Evolutionary conservation across 2,797 vertebrate genomes (phyloP).

Genomic region (Sus cebifrons): DNA sequence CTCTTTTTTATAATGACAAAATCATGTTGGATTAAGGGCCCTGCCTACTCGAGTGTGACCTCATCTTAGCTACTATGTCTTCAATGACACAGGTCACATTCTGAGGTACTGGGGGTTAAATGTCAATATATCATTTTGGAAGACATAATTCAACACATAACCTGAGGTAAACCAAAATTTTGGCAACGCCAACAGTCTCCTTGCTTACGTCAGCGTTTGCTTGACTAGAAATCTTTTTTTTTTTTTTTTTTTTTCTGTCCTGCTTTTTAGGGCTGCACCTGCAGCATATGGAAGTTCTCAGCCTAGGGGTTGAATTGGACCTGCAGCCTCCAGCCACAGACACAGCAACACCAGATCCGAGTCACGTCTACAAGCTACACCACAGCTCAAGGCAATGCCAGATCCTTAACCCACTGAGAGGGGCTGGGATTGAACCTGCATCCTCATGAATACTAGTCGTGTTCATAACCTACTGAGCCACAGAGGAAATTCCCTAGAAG

Average conservation of each 20-base stretch:
- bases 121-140: background rate
- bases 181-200: background rate
- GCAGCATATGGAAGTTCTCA: too few relatives aligned
- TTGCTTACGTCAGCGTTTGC: background rate
- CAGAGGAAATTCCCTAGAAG: background rate
- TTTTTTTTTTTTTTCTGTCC: too few relatives aligned
- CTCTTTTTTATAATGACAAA: background rate
- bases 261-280: too few relatives aligned
- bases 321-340: too few relatives aligned
- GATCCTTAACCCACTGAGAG: too few relatives aligned
- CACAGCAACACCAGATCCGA: too few relatives aligned
- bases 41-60: background rate
- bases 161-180: background rate
- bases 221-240: background rate
- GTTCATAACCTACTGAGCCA: too few relatives aligned
- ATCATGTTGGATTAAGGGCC: background rate
- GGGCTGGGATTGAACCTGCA: too few relatives aligned
- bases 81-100: background rate
- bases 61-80: background rate
- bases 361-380: too few relatives aligned
- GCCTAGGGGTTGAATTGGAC: too few relatives aligned
- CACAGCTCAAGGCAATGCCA: too few relatives aligned
- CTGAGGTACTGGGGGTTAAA: background rate
- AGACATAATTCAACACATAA: background rate
- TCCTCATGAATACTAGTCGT: too few relatives aligned